Evolutionary conservation across 2,888 invertebrate genomes (phyloP).

Genomic region (Ophioninae sp.): DNA sequence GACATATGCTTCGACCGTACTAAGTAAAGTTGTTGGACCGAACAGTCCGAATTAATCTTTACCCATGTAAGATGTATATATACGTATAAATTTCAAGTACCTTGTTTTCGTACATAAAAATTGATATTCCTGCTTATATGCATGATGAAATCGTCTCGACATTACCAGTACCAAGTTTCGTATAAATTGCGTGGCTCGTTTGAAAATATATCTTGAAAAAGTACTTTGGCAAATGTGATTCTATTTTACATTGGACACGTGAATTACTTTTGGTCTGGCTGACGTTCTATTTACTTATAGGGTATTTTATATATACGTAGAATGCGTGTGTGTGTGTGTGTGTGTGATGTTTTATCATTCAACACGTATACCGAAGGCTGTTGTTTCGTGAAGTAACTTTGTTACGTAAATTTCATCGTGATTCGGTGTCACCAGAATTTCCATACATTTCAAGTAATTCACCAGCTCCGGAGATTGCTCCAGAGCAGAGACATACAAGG

Average conservation of each 20-base stretch:
- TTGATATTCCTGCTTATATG: constrained; percentile 17
- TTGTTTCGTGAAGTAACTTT: constrained; percentile 20
- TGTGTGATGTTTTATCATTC: neutral
- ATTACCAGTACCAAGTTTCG: constrained; percentile 23
- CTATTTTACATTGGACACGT: neutral
- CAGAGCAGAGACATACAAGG: constrained; percentile 15
- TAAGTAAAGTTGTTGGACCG: neutral
- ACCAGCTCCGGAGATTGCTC: constrained; percentile 11
- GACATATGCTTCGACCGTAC: too few relatives aligned
- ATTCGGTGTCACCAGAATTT: constrained; percentile 1
- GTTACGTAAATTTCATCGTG: constrained; percentile 23
- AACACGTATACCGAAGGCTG: constrained; percentile 21
- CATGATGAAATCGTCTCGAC: constrained; percentile 54
- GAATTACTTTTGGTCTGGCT: neutral
- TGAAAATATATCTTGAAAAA: neutral
- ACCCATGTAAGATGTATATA: constrained; percentile 1
- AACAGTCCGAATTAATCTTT: neutral
- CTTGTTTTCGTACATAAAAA: neutral
- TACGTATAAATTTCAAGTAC: constrained; percentile 5
- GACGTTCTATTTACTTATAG: neutral
- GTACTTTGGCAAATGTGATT: neutral
- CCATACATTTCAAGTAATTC: constrained; percentile 23
- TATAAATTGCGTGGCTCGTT: neutral
- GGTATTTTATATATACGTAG: neutral
- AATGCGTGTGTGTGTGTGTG: neutral